A percentile compares a stretch with the other conserved stretches of the same genome.
These are phyloP conservation scores for Priocnemis perturbator DNA, from an alignment of 2,888 invertebrate species.

Conservation along the genomic window DNA sequence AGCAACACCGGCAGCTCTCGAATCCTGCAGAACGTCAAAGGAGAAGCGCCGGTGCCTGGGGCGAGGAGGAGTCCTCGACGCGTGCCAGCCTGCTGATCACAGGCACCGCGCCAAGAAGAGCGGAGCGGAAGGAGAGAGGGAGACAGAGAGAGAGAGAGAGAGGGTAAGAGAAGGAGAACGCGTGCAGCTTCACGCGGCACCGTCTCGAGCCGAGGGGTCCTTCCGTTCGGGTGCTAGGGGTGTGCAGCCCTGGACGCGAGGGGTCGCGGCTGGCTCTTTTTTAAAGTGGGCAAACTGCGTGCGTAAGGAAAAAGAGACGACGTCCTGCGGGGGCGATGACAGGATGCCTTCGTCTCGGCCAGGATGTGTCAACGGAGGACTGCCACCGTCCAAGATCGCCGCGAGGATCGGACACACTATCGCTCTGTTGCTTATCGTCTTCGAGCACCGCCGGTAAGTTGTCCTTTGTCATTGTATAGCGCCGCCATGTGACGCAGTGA, in stretches of 20 bases:
- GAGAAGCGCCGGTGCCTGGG: constrained; percentile 71
- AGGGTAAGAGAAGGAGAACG: constrained; percentile 18
- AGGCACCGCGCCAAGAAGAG: constrained; percentile 63
- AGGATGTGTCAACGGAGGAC: constrained; percentile 67
- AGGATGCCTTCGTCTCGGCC: constrained; percentile 72
- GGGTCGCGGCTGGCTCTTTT: constrained; percentile 56
- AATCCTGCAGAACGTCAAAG: constrained; percentile 62
- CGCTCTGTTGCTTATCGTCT: constrained; percentile 57
- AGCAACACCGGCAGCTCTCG: constrained; percentile 58
- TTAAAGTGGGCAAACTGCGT: constrained; percentile 63
- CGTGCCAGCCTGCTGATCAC: constrained; percentile 73
- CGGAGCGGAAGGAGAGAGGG: constrained; percentile 34
- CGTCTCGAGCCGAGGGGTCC: constrained; percentile 56
- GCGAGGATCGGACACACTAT: constrained; percentile 57
- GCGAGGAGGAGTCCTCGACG: constrained; percentile 72
- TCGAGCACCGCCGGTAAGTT: constrained; percentile 68
- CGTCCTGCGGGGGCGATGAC: constrained; percentile 68
- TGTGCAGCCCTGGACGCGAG: constrained; percentile 58
- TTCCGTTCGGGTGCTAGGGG: constrained; percentile 66
- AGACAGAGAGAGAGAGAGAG: constrained; percentile 16
- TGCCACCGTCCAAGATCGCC: constrained; percentile 56
- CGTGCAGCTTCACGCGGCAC: constrained; percentile 35
- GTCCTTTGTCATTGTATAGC: neutral
- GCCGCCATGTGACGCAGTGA: no score
- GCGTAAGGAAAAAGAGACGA: constrained; percentile 53